Evolutionary conservation across 2,797 vertebrate genomes (phyloP), one percentile per base, ranked within the genome.

Genomic region (Ispidina picta): DNA sequence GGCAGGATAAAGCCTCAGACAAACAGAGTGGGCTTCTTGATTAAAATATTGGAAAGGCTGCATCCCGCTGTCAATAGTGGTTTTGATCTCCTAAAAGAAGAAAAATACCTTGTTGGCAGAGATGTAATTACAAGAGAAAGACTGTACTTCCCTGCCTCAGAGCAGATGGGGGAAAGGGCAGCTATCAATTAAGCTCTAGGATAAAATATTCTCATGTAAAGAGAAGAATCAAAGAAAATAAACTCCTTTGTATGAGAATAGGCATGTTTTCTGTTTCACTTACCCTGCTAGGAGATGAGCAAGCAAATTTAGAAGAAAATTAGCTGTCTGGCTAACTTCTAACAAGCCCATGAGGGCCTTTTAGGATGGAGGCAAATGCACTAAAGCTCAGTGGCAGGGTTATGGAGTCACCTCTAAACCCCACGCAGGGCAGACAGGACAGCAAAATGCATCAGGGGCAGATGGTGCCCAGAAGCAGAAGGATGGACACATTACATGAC

Each of bases 151-250:
- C 75, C 69, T 74, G 54, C 64, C 89, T 86, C 65, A 85, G 85
- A 95, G 80, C 84, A 93, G 91, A 94, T 83, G 83, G 90, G 92
- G 94, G 56, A 95, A 96, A 96, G 92, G 95, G 96, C 86, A 95
- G 88, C 71, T 92, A 94, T 83, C 93, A 96, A 93, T 93, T 96
- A 95, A 93, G 70, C 79, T 10, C 2, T 60, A 85, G 60, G 58
- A 94, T 86, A 95, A 95, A 92, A 92, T 95, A 96, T 89, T 93
- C 72, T 92, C 31, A 49, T 65, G 29, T 49, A 94, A 41, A 81
- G 85, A 88, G 77, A 69, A 94, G 48, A 71, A 92, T 92, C 51
- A 62, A 87, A 92, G 66, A 79, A 94, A 94, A 94, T 70, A 86
- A 90, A 86, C 37, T 84, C 28, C 35, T 70, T 39, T 65, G 15